A percentile compares a stretch with the other conserved stretches of the same genome.
These are phyloP conservation scores for Abrostola triplasia DNA, from an alignment of 2,888 invertebrate species.

Conservation along the genomic window DNA sequence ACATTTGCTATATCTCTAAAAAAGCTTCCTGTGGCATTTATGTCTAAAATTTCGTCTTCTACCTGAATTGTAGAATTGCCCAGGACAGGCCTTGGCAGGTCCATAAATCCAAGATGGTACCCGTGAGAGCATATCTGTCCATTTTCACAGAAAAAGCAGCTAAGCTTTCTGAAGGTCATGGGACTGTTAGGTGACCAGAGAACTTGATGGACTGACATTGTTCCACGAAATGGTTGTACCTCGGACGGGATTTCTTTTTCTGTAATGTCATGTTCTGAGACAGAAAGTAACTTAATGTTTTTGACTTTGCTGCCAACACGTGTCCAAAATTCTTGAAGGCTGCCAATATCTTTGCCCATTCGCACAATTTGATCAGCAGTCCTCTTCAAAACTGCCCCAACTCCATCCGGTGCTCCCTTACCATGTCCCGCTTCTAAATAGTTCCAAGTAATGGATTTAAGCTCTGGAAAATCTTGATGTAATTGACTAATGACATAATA, in stretches of 20 bases:
- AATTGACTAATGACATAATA: constrained; percentile 29
- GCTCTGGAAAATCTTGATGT: constrained; percentile 16
- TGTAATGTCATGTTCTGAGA: constrained; percentile 22
- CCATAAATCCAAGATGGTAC: constrained; percentile 1
- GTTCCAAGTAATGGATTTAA: constrained; percentile 39
- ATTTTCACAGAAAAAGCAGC: constrained; percentile 29
- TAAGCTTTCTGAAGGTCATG: constrained; percentile 25
- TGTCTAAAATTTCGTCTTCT: neutral
- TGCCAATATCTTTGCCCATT: constrained; percentile 21
- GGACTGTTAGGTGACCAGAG: constrained; percentile 24
- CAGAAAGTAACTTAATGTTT: constrained; percentile 16
- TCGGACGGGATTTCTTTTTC: constrained; percentile 16
- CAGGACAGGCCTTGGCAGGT: constrained; percentile 1
- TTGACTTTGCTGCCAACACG: constrained; percentile 11
- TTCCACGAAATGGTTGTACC: constrained; percentile 27
- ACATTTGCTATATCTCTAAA: neutral
- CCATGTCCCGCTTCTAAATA: constrained; percentile 42
- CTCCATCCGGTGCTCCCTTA: constrained; percentile 46
- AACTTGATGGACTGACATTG: constrained; percentile 34
- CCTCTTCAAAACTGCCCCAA: constrained; percentile 39
- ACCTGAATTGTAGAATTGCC: neutral
- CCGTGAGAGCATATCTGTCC: constrained; percentile 10
- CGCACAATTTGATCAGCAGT: constrained; percentile 24
- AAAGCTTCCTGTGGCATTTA: neutral
- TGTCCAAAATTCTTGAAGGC: constrained; percentile 8